Percentiles rank a stretch among this genome's conserved stretches.
Conservation (phyloP, 2,113 vertebrate genomes). For the Spea multiplicata region DNA sequence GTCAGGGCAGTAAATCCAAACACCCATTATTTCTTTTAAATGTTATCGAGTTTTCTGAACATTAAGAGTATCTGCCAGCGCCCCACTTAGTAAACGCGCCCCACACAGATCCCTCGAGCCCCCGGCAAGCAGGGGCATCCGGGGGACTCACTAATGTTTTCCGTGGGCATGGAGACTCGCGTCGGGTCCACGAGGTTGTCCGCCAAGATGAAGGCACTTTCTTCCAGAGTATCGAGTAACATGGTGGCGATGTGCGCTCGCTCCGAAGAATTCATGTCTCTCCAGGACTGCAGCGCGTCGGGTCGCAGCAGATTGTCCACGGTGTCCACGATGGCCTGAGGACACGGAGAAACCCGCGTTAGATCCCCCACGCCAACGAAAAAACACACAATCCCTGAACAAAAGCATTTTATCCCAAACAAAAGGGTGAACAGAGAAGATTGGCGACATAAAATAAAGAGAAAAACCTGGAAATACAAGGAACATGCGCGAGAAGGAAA, state of each 20-base stretch:
- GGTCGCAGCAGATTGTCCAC: slow-evolving; percentile 95
- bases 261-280: slow-evolving; percentile 96
- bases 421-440: background rate
- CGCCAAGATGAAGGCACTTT: slow-evolving; percentile 95
- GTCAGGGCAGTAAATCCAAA: too few species aligned
- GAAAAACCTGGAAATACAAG: background rate
- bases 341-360: slow-evolving; percentile 15
- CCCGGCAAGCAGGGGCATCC: too few species aligned
- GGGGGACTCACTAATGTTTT: slow-evolving; percentile 88
- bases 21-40: too few species aligned
- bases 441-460: background rate
- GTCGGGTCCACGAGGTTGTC: slow-evolving; percentile 97
- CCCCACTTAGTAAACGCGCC: too few species aligned
- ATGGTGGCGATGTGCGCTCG: slow-evolving; percentile 96
- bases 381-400: background rate
- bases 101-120: too few species aligned
- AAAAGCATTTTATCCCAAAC: too few species aligned
- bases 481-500: background rate
- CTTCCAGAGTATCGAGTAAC: slow-evolving; percentile 94
- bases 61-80: too few species aligned
- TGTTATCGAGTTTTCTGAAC: too few species aligned
- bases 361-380: background rate
- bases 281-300: slow-evolving; percentile 95
- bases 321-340: slow-evolving; percentile 96
- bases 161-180: slow-evolving; percentile 93